Base-by-base conservation (phyloP, 2,888 invertebrate genomes). In the Parasteatoda lunata region DNA sequence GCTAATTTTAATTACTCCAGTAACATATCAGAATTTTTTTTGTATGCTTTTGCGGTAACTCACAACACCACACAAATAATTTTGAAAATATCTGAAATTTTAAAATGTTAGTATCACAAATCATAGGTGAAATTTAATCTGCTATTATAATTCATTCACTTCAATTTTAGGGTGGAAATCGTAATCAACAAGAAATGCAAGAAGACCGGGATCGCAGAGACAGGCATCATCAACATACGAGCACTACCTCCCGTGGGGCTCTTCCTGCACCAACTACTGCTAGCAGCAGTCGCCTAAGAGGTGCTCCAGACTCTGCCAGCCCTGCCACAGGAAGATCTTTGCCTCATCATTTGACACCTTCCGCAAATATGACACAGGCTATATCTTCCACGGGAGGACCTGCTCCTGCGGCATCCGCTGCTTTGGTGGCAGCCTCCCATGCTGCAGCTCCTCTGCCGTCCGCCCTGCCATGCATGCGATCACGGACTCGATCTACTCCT, bases 231-330 rank as follows among this genome's bases (percentile, higher is more conserved):
- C 85, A 85, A 71, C 88, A 88, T 51, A 78, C 82, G 5, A 88
- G 88, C 68, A 88, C 84, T 65, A 81, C 88, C 66, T 84, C 88
- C 30, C 76, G 88, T 13, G 88, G 83, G 11, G 84, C 77, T 13
- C 77, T 86, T 45, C 89, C 88, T n/a, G 85, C 84, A 11, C 89
- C 88, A n/a, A 89, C 88, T 4, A 88, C 89, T 7, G 89, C 89
- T 49, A 89, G 88, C 81, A 89, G 88, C 64, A 88, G 85, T 51
- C 75, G 89, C 3, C 64, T 85, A 15, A 45, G 88, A 7, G 89
- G 89, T 5, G 87, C 87, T 48, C 89, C 87, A 15, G 89, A 89
- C 79, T 84, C 88, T 48, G 88, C 84, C 15, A 88, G 84, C 65
- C 88, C 89, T 30, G 88, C 89, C 7, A 88, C 89, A 5, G 89